Evolutionary conservation across 2,797 vertebrate genomes (phyloP).

Genomic region (Sebastes cheni): DNA sequence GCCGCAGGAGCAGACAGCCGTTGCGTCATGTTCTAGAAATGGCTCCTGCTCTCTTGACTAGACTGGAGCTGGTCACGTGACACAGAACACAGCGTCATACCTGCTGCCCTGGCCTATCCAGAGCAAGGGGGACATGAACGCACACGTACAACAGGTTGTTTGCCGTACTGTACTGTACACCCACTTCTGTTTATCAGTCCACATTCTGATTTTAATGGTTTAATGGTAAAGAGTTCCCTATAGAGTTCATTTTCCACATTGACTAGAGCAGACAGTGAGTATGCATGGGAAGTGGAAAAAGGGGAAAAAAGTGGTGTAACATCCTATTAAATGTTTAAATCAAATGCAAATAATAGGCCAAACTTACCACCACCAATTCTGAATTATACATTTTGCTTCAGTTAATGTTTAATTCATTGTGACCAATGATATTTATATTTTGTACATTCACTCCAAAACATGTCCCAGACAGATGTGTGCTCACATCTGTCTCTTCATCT

Average conservation of each 20-base stretch:
- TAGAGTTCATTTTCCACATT: not conserved
- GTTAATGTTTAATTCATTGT: not conserved
- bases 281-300: not conserved
- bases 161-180: not conserved
- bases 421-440: not conserved
- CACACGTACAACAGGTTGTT: conserved; percentile 21
- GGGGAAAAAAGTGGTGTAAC: not conserved
- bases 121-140: conserved; percentile 21
- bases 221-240: not conserved
- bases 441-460: not conserved
- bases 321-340: not conserved
- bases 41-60: conserved; percentile 52
- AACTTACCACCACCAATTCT: not conserved
- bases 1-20: conserved; percentile 3
- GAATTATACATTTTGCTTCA: not conserved
- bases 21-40: conserved; percentile 69
- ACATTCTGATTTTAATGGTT: not conserved
- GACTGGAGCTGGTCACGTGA: conserved; percentile 50
- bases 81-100: conserved; percentile 31
- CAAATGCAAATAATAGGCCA: not conserved
- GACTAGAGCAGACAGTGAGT: not conserved
- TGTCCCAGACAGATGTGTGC: not conserved
- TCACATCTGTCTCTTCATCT: not conserved
- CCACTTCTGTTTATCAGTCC: conserved; percentile 11
- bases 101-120: conserved; percentile 21